These are phyloP conservation scores for Enteromius argenteus DNA, from an alignment of 2,797 vertebrate species.

Conservation along the genomic window DNA sequence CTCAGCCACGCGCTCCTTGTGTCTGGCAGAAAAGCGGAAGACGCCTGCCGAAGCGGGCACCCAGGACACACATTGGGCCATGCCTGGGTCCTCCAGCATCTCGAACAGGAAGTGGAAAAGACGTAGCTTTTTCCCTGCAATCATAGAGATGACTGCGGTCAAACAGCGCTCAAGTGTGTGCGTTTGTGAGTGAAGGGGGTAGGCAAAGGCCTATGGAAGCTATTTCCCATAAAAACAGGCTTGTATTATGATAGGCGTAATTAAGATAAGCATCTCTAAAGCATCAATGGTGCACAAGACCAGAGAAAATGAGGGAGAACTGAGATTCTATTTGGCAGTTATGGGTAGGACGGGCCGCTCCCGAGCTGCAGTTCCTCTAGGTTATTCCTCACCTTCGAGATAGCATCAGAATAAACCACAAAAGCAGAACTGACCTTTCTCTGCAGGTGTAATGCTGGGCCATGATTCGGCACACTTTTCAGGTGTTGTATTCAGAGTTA, in stretches of 20 bases:
- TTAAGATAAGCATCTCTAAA: conserved; percentile 52
- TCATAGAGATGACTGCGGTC: conserved; percentile 25
- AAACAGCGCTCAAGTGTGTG: not conserved
- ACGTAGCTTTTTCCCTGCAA: conserved; percentile 78
- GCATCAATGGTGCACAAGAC: conserved; percentile 32
- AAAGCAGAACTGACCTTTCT: conserved; percentile 84
- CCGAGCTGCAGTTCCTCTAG: conserved; percentile 70
- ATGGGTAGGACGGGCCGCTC: conserved; percentile 75
- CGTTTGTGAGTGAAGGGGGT: not conserved
- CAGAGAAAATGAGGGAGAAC: conserved; percentile 52
- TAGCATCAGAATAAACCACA: conserved; percentile 72
- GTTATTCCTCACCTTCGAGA: conserved; percentile 64
- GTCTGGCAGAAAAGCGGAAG: conserved; percentile 81
- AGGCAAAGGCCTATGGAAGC: conserved; percentile 28
- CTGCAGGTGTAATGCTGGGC: conserved; percentile 58
- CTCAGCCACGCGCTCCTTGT: conserved; percentile 81
- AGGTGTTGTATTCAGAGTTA: conserved; percentile 23
- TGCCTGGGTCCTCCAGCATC: conserved; percentile 81
- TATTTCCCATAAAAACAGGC: conserved; percentile 53
- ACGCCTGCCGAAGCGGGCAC: conserved; percentile 73
- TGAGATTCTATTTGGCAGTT: conserved; percentile 74
- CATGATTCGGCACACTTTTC: conserved; percentile 34
- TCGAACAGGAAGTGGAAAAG: conserved; percentile 85
- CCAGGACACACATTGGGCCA: conserved; percentile 83
- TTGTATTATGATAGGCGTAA: conserved; percentile 45